Evolutionary conservation across 2,888 invertebrate species (phyloP), one percentile per base, ranked within the genome.

Genomic region (Rhamnusium bicolor): DNA sequence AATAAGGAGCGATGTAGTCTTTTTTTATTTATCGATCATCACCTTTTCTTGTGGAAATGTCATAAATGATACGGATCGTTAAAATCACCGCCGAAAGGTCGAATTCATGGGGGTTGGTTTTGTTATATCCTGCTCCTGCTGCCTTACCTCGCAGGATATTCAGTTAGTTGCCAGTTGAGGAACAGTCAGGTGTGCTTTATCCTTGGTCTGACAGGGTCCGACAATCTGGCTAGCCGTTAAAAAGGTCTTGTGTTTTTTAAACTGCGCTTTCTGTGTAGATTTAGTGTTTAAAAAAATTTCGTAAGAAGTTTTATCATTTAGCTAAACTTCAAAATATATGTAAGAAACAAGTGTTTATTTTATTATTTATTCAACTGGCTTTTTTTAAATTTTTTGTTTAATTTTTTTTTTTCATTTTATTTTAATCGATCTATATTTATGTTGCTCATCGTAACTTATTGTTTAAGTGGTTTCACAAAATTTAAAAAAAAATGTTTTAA

Each of bases 31-130:
- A 84, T 83, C 80, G 83, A 83, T 81, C 83, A 81, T 81, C 81
- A 83, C 84, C 84, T 82, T 83, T 84, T 78, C 76, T 77, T 68
- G 78, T 71, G 46, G 80, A 83, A 85, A 85, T 84, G 84, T 82
- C 85, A 84, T 85, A 82, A 83, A 84, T 77, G 81, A 82, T 80
- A 82, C 80, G 84, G 84, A 82, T 84, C 84, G 83, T 85, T 85
- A 84, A 82, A 84, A 84, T 84, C 81, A 83, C 82, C 76, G 79
- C 73, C 77, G 79, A 83, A 83, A 84, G 82, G 84, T 82, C 82
- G 82, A 75, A 75, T 72, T 73, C 69, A 65, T 60, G 60, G 65
- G 62, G 62, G 53, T 73, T 56, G 69, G 63, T 47, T 72, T 46
- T 40, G 49, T 18, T 47, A 27, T 12, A 24, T 47, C 58, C 27